phyloP scores from a whole-genome alignment of 2,888 invertebrate species.

The Arrhopalites spinosus region DNA sequence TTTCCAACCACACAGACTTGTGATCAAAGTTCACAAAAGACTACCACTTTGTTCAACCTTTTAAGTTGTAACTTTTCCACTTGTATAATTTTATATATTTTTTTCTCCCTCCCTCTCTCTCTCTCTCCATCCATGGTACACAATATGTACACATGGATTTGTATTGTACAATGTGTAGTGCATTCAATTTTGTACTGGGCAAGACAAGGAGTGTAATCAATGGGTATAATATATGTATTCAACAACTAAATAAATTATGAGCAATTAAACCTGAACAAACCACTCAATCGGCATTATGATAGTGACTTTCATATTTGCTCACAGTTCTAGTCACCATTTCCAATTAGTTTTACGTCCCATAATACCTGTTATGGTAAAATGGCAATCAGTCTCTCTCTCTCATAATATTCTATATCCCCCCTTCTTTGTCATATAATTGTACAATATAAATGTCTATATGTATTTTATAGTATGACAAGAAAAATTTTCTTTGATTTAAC shows the following conservation, averaged over 20 bases:
- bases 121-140: neutral
- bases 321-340: neutral
- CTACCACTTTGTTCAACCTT: slow-evolving; percentile 2
- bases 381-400: neutral
- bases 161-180: neutral
- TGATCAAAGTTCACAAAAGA: neutral
- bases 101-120: neutral
- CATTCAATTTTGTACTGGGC: neutral
- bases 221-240: too few relatives aligned
- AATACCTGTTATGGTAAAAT: neutral
- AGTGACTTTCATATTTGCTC: slow-evolving; percentile 9
- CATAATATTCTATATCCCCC: neutral
- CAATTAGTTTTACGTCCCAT: neutral
- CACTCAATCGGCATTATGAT: slow-evolving; percentile 6
- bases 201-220: neutral
- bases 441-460: too few relatives aligned
- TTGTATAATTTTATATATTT: neutral
- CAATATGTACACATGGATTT: neutral
- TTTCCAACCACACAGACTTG: too few relatives aligned
- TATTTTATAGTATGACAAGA: neutral
- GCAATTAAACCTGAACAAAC: slow-evolving; percentile 13
- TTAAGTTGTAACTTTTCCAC: neutral
- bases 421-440: neutral
- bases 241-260: neutral
- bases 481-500: neutral